Evolutionary conservation across 2,113 vertebrate species (phyloP).

Genomic region (Bubalus kerabau): DNA sequence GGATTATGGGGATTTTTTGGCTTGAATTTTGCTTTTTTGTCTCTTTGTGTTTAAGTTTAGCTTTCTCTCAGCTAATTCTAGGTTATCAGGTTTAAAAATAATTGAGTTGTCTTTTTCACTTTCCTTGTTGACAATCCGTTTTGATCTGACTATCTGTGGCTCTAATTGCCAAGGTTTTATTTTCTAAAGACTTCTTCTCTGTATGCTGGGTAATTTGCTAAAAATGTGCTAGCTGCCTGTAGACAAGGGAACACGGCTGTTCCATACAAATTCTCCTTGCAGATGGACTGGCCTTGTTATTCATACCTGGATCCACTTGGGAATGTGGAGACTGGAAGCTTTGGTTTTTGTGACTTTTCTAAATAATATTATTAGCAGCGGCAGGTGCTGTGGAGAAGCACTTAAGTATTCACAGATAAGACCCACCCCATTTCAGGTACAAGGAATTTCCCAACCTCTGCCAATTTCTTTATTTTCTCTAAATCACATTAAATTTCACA

Average conservation of each 20-base stretch:
- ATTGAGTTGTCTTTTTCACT: background rate
- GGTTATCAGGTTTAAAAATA: background rate
- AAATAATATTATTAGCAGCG: fast-evolving
- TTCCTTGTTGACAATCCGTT: background rate
- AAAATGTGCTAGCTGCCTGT: background rate
- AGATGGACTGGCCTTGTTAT: fast-evolving
- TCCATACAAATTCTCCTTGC: background rate
- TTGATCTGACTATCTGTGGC: background rate
- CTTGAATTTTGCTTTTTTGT: background rate
- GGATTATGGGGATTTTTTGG: background rate
- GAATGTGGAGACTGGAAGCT: background rate
- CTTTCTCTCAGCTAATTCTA: background rate
- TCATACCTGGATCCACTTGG: background rate
- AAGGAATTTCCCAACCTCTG: too few species aligned
- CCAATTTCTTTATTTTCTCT: background rate
- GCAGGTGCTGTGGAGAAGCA: fast-evolving
- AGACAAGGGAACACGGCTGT: background rate
- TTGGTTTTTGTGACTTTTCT: background rate
- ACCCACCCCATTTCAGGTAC: background rate
- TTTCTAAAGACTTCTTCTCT: background rate
- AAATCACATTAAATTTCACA: background rate
- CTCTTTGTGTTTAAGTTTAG: background rate
- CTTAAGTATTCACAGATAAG: fast-evolving
- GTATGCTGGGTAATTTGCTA: background rate
- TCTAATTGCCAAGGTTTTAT: background rate